Percentiles rank a stretch among this genome's conserved stretches.
Conservation (phyloP, 53 echinoderm and acorn worm species). For the Holothuria leucospilota region DNA sequence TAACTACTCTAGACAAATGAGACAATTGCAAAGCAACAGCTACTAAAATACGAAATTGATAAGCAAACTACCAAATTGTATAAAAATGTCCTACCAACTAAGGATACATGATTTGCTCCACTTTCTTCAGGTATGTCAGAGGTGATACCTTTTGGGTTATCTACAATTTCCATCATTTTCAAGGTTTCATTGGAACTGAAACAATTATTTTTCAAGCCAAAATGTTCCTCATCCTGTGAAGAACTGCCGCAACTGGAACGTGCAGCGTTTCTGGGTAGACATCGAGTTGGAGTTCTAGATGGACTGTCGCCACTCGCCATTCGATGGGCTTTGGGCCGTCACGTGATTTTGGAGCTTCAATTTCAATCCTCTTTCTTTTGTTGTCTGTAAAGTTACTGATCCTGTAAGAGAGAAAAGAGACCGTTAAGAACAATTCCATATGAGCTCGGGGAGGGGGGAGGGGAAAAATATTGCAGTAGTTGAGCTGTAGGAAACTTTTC, state of each 20-base stretch:
- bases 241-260: conserved; percentile 46
- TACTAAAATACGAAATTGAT: too few relatives aligned
- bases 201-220: conserved; percentile 28
- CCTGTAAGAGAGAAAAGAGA: not conserved
- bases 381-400: conserved; percentile 43
- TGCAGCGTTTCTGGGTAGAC: conserved; percentile 43
- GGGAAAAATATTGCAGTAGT: too few relatives aligned
- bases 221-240: conserved; percentile 46
- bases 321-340: conserved; percentile 38
- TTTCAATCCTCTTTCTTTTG: not conserved
- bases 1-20: too few relatives aligned
- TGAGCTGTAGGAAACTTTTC: too few relatives aligned
- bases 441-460: too few relatives aligned
- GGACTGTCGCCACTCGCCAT: conserved; percentile 58
- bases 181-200: conserved; percentile 30
- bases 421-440: not conserved
- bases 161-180: conserved; percentile 41
- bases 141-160: conserved; percentile 18
- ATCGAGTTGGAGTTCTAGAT: conserved; percentile 42
- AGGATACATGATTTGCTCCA: conserved; percentile 4
- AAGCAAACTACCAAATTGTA: too few relatives aligned
- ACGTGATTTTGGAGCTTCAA: not conserved
- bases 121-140: conserved; percentile 18
- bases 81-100: conserved; percentile 28
- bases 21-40: too few relatives aligned